Conservation (phyloP, 2,113 vertebrate genomes). For the Hippocampus zosterae region DNA sequence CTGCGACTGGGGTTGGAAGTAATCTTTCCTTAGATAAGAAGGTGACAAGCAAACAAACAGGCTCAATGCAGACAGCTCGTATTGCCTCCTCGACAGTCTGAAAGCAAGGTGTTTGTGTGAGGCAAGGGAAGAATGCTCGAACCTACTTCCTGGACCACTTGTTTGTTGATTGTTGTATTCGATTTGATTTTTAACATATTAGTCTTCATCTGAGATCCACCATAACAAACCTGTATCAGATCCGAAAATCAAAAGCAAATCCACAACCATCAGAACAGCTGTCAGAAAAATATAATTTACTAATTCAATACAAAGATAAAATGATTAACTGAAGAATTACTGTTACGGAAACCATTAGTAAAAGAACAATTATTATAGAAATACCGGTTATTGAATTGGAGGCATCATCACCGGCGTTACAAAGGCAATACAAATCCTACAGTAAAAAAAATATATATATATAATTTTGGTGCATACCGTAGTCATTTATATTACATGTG, state of each 20-base stretch:
- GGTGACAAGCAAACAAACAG: background rate
- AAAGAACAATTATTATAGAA: background rate
- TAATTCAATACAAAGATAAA: background rate
- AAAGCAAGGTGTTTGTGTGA: background rate
- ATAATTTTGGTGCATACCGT: no score
- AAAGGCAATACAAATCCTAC: background rate
- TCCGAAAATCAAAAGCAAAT: background rate
- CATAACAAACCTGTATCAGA: background rate
- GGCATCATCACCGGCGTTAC: background rate
- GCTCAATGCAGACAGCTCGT: background rate
- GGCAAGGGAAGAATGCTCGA: background rate
- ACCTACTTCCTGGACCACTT: background rate
- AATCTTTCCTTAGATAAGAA: background rate
- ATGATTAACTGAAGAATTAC: background rate
- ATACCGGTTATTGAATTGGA: background rate
- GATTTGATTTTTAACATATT: background rate
- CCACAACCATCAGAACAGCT: background rate
- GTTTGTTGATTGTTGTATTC: background rate
- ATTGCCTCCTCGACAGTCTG: background rate
- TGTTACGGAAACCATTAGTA: no score
- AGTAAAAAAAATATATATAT: background rate
- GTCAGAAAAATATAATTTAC: background rate
- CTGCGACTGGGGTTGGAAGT: background rate
- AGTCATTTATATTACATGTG: background rate
- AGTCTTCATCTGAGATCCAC: background rate